A percentile compares a stretch with the other conserved stretches of the same genome.
These are phyloP conservation scores for Pachymerium ferrugineum DNA, from an alignment of 2,888 invertebrate species.

Conservation along the genomic window DNA sequence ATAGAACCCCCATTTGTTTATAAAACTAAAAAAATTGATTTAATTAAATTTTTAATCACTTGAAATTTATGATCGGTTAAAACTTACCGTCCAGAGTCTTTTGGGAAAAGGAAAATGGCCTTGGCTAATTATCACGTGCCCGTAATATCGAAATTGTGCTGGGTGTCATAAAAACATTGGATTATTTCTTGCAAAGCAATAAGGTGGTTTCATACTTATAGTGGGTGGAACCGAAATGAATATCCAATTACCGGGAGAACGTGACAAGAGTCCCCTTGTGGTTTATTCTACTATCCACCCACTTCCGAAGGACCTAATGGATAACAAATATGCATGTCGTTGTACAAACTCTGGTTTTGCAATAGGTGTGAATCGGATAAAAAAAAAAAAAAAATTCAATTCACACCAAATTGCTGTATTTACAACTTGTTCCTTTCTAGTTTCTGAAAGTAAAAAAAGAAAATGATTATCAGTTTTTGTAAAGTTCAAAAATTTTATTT, in stretches of 20 bases:
- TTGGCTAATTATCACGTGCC: background rate
- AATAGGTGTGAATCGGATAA: background rate
- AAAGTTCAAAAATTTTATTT: too few species aligned
- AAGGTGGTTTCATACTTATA: conserved; percentile 27
- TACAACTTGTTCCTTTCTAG: too few species aligned
- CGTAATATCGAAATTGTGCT: conserved; percentile 11
- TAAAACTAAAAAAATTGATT: too few species aligned
- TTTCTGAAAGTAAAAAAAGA: too few species aligned
- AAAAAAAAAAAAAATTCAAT: too few species aligned
- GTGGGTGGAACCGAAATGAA: conserved; percentile 27
- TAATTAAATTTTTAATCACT: too few species aligned
- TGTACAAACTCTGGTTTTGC: background rate
- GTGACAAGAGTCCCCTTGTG: conserved; percentile 27
- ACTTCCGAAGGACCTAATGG: conserved; percentile 7
- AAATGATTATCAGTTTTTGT: too few species aligned
- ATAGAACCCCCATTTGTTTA: too few species aligned
- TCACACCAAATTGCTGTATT: too few species aligned
- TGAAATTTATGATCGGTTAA: too few species aligned
- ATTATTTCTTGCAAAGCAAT: conserved; percentile 22
- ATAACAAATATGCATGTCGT: background rate
- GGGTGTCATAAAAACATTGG: conserved; percentile 24
- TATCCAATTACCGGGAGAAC: conserved; percentile 20
- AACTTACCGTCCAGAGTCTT: too few species aligned
- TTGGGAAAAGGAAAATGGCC: conserved; percentile 27
- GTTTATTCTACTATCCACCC: conserved; percentile 22